Evolutionary conservation across 2,888 invertebrate species (phyloP), one percentile per base, ranked within the genome.

Genomic region (Octonoba sinensis): DNA sequence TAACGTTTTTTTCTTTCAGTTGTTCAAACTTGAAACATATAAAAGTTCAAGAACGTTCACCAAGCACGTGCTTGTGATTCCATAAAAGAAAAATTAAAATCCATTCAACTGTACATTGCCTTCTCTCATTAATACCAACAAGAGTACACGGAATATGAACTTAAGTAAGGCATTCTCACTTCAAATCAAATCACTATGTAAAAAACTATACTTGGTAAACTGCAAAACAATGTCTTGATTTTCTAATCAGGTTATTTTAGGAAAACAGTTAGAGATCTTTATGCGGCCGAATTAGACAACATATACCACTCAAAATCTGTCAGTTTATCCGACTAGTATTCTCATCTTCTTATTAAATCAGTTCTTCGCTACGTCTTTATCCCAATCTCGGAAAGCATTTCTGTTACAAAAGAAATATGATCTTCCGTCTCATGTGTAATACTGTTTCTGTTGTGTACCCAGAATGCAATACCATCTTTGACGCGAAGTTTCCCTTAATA

Each of bases 201-300:
- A 67, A 60, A 64, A 78, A 78, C 72, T 51, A 66, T 71, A 72
- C 22, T 18, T 65, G 49, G 59, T 44, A 51, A 66, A 59, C 24
- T 78, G 78, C 66, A 78, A 72, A 65, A 54, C 36, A 79, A 67
- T 73, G 22, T 69, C 79, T 79, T 72, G 73, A 79, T 57, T 79
- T 47, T 66, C 71, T 79, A 64, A 59, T n/a, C 60, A 79, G 62
- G 62, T 59, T 78, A 54, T 65, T 69, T 71, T 36, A 59, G 18
- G 64, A 66, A 60, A 72, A 78, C 66, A 65, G 66, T 65, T 65
- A 72, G 22, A 66, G 36, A 27, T 79, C 73, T 73, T 71, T 72
- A 36, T 78, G 59, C 71, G n/a, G 71, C n/a, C 18, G 60, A 60
- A 27, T 36, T 36, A 36, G 36, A 24, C 46, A 65, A 59, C 65